These are phyloP conservation scores for Hippopotamus amphibius DNA, from an alignment of 2,113 vertebrate species.

Conservation along the genomic window DNA sequence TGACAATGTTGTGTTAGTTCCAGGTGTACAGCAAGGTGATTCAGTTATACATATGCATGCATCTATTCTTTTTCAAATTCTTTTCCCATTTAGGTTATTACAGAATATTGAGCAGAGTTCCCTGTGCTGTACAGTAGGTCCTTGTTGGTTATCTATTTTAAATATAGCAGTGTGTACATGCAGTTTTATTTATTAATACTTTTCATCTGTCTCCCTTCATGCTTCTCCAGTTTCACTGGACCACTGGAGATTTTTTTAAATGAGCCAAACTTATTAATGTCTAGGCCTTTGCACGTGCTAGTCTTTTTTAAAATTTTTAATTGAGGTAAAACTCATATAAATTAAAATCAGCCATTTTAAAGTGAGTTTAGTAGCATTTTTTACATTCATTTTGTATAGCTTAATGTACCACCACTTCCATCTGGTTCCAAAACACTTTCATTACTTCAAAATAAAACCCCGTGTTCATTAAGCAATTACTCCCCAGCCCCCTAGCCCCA, in stretches of 20 bases:
- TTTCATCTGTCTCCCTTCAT: background rate
- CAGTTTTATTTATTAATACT: background rate
- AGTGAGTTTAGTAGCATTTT: background rate
- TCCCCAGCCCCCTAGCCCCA: background rate
- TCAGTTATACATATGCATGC: background rate
- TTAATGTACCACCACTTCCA: background rate
- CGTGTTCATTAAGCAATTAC: background rate
- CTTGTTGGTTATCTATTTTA: background rate
- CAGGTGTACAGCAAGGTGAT: background rate
- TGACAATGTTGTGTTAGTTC: background rate
- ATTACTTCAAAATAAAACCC: background rate
- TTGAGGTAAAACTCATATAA: background rate
- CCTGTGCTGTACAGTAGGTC: background rate
- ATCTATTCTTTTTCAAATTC: background rate
- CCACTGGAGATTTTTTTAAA: conserved; percentile 20
- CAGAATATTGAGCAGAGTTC: background rate
- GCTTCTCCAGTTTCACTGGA: background rate
- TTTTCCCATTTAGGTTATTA: background rate
- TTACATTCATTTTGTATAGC: background rate
- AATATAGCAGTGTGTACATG: background rate
- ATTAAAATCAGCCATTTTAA: conserved; percentile 27
- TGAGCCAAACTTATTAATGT: background rate
- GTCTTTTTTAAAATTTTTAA: background rate
- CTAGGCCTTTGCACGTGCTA: background rate
- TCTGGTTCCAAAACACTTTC: background rate